Evolutionary conservation across 2,113 vertebrate species (phyloP), one percentile per base, ranked within the genome.

Genomic region (Cephalopholis sonnerati): DNA sequence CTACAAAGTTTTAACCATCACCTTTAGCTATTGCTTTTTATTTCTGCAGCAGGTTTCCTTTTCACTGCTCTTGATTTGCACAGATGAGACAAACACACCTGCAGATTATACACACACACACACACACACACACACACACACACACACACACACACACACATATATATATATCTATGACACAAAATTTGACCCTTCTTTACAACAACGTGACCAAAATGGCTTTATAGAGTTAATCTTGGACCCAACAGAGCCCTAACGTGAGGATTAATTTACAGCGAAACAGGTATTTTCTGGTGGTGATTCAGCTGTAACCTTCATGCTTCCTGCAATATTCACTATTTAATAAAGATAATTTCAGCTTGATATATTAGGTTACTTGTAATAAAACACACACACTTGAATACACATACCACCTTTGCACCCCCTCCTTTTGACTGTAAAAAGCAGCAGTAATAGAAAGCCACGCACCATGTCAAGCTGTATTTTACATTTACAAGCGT

Each of bases 401-500:
- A 84, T 55, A 24, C 74, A 74, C 83, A 75, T 53, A 27, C 69
- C 71, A 62, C 76, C 84, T 74, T 82, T 77, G 68, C 75, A 74
- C 62, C 27, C 27, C 55, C 68, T 68, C 63, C 41, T 58, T 78
- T 53, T 82, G 69, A 87, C 82, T 81, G 78, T 77, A 87, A 87
- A 88, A 82, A 88, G 79, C 72, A 55, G 72, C 58, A 4, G 79
- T 79, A 82, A 90, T 83, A 83, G 84, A 89, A 77, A 88, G 58
- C 72, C 32, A 10, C 46, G 53, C 32, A 58, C 27, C 53, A 50
- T 69, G 86, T 90, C 79, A 89, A 84, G 86, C 61, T 87, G 79
- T 87, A 86, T 89, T 92, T 93, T 87, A 91, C 86, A 89, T 94
- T 92, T 90, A 92, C 87, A 86, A 89, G 84, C 77, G 44, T 29